These are phyloP conservation scores for Rattus rattus DNA, from an alignment of 2,113 vertebrate genomes.

Conservation along the genomic window DNA sequence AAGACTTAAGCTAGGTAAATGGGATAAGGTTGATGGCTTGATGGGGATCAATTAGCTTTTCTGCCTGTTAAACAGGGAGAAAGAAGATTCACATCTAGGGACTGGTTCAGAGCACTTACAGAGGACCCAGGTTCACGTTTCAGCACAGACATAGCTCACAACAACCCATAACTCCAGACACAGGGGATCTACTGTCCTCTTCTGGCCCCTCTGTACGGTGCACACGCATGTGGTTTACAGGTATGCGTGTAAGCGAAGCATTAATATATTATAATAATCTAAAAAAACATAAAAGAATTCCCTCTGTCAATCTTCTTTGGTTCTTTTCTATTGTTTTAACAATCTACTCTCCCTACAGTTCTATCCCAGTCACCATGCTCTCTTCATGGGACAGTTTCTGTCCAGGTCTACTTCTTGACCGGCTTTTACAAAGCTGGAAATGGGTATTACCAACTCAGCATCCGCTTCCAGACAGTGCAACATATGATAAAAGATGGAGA, in stretches of 20 bases:
- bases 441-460: neutral
- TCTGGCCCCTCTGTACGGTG: neutral
- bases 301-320: neutral
- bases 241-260: neutral
- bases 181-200: neutral
- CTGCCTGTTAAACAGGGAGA: neutral
- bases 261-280: neutral
- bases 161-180: neutral
- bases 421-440: neutral
- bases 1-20: neutral
- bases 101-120: neutral
- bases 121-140: neutral
- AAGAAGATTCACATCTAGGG: neutral
- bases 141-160: too few relatives aligned
- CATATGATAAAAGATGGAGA: neutral
- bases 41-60: neutral
- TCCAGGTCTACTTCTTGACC: neutral
- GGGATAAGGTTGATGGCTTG: neutral
- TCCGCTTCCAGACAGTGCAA: neutral
- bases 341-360: neutral
- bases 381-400: neutral
- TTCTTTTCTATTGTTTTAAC: neutral
- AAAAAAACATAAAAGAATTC: neutral
- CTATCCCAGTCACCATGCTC: neutral
- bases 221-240: neutral